Percentiles rank a stretch among this genome's conserved stretches.
Conservation (phyloP, 2,113 vertebrate genomes). For the Mobula hypostoma region DNA sequence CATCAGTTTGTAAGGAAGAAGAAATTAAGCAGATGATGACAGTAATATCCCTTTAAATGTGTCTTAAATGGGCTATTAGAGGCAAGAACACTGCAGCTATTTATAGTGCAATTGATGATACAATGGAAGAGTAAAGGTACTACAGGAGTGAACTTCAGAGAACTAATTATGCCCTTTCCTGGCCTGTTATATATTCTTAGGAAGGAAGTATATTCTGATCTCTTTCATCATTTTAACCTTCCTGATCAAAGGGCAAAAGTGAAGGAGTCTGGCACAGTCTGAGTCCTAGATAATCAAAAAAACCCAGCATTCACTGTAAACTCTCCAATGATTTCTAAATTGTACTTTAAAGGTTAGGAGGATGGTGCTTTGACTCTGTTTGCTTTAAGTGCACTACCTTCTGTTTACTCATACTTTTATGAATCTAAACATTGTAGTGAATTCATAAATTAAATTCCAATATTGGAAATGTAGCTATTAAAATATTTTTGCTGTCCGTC, state of each 20-base stretch:
- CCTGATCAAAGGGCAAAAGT: neutral
- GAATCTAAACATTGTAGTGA: neutral
- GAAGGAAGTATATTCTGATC: neutral
- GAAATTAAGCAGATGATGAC: neutral
- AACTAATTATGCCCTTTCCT: neutral
- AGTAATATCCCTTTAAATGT: neutral
- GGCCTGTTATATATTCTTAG: neutral
- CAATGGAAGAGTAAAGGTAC: neutral
- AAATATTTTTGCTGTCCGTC: neutral
- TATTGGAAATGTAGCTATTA: neutral
- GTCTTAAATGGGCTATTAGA: neutral
- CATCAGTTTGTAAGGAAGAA: neutral
- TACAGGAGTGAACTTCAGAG: neutral
- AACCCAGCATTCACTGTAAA: neutral
- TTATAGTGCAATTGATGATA: neutral
- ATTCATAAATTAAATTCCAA: neutral
- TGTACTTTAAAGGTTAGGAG: neutral
- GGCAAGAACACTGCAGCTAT: neutral
- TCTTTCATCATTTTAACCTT: constrained; percentile 1
- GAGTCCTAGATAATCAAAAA: neutral
- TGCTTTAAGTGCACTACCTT: neutral
- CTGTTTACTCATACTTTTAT: neutral
- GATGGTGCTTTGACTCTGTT: neutral
- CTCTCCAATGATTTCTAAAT: neutral
- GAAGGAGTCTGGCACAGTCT: neutral